Base-by-base conservation (phyloP, 2,888 invertebrate species). In the Dasysyrphus tricinctus region DNA sequence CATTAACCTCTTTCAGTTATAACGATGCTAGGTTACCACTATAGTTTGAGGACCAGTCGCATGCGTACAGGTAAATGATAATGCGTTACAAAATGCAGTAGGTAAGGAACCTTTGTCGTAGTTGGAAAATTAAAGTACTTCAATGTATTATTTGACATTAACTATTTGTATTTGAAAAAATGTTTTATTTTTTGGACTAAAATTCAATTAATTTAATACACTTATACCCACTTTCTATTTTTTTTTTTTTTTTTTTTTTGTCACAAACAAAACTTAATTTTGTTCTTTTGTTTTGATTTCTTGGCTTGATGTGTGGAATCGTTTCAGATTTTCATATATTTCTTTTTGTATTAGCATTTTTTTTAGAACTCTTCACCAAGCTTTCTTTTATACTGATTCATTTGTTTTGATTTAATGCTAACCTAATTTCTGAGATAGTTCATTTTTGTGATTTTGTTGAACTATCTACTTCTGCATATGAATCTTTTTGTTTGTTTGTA, bases 1-100 rank as follows among this genome's bases (percentile, higher is more conserved):
- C 70, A 42, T 81, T 81, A 65, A 81, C 80, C 75, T 39, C 63
- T 63, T 63, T 39, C 16, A 24, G 42, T 6, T 44, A 19, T 57
- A 42, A 42, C n/a, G 42, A 61, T 63, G 69, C 37, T 39, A 34
- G 51, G 32, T 57, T 59, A 69, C 29, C 29, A 16, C 16, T 29
- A 24, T 57, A 3, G n/a, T 34, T 32, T 7, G n/a, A 14, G 37
- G 47, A 42, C 19, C 57, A 59, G 11, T 39, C 12, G 8, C 12
- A 19, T 57, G 57, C n/a, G 8, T 4, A 14, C 1, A 34, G 32
- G 57, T 34, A 56, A 32, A 51, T 51, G 19, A 51, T 16, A n/a
- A 42, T 42, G 42, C 37, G 24, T n/a, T n/a, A n/a, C n/a, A n/a
- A n/a, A n/a, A n/a, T n/a, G n/a, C n/a, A n/a, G n/a, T n/a, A n/a